Percentiles rank a stretch among this genome's conserved stretches.
Conservation (phyloP, 2,113 vertebrate species). For the Herpetotheres cachinnans region DNA sequence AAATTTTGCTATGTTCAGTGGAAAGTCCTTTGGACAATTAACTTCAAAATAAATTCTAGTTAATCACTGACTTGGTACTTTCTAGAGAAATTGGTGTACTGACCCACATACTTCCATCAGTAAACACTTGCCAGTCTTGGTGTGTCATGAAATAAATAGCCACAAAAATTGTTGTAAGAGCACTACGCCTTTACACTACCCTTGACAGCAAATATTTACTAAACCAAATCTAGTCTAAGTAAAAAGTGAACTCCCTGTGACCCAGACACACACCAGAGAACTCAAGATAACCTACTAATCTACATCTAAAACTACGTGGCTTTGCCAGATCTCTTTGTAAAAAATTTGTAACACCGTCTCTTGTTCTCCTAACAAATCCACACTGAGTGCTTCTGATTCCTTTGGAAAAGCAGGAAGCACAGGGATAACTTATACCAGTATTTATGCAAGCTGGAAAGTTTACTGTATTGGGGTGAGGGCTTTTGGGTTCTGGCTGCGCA, state of each 20-base stretch:
- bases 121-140: background rate
- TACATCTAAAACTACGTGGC: background rate
- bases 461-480: background rate
- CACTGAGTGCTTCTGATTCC: background rate
- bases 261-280: background rate
- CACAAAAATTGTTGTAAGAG: background rate
- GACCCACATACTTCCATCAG: background rate
- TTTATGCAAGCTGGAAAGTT: background rate
- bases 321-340: background rate
- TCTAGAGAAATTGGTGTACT: background rate
- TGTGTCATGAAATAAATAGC: background rate
- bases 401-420: background rate
- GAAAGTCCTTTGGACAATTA: background rate
- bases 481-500: background rate
- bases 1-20: background rate
- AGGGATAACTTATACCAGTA: background rate
- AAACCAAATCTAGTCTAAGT: background rate
- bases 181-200: background rate
- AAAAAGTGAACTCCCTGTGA: background rate
- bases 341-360: background rate
- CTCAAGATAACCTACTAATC: background rate
- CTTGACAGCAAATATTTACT: background rate
- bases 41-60: background rate
- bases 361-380: too few relatives aligned
- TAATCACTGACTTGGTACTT: background rate